Conservation (phyloP, 2,797 vertebrate species). For the Malacoraja senta region DNA sequence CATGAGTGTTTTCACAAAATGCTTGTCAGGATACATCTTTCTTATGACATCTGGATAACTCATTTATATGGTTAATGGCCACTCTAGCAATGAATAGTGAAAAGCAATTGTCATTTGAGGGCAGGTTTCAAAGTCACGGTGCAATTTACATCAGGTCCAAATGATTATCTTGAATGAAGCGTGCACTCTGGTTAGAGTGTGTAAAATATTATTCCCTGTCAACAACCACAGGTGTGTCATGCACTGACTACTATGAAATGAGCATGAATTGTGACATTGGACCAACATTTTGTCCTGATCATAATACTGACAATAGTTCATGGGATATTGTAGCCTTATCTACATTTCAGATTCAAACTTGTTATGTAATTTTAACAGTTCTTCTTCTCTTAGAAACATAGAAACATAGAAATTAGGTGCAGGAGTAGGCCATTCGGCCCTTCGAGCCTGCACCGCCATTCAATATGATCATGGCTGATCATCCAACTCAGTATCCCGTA, state of each 20-base stretch:
- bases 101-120: not conserved
- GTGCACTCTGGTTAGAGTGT: not conserved
- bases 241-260: not conserved
- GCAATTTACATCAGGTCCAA: constrained; percentile 4
- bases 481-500: too few relatives aligned
- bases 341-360: not conserved
- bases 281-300: not conserved
- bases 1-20: not conserved
- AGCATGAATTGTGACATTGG: not conserved
- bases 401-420: too few relatives aligned
- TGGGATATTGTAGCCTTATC: not conserved
- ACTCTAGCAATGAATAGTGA: not conserved
- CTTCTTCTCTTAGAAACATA: too few relatives aligned
- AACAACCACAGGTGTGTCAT: not conserved
- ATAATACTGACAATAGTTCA: not conserved
- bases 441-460: too few relatives aligned
- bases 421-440: too few relatives aligned
- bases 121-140: not conserved
- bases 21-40: not conserved
- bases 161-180: not conserved
- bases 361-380: not conserved
- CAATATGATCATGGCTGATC: too few relatives aligned
- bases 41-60: not conserved
- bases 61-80: constrained; percentile 8
- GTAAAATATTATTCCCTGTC: not conserved